These are phyloP conservation scores for Sinocyclocheilus rhinocerous DNA, from an alignment of 2,113 vertebrate genomes.

Conservation along the genomic window DNA sequence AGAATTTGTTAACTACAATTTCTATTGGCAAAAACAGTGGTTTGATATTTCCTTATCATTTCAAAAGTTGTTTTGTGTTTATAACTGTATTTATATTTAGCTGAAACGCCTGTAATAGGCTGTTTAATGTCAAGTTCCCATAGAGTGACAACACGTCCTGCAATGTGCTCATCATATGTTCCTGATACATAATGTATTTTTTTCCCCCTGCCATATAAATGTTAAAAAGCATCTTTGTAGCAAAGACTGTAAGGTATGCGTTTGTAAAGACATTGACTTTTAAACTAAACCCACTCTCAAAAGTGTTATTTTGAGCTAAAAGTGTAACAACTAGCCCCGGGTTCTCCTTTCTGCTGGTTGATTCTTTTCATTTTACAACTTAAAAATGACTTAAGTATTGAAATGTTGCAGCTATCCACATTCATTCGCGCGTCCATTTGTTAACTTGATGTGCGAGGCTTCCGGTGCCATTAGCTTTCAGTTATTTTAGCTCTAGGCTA, in stretches of 20 bases:
- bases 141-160: background rate
- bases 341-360: background rate
- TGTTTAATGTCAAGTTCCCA: background rate
- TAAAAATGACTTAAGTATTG: background rate
- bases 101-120: background rate
- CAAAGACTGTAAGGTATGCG: background rate
- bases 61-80: background rate
- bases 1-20: background rate
- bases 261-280: background rate
- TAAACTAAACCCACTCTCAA: no score
- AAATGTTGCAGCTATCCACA: background rate
- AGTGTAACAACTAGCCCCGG: background rate
- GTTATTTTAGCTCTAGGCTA: no score
- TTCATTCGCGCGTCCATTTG: no score
- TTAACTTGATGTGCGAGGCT: no score
- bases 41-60: background rate
- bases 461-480: no score
- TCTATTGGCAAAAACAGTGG: background rate
- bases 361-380: background rate
- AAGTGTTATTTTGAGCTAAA: background rate
- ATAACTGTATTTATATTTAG: background rate
- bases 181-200: background rate
- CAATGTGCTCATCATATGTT: background rate
- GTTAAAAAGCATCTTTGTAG: background rate
- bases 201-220: background rate